Evolutionary conservation across 2,888 invertebrate species (phyloP), one percentile per base, ranked within the genome.

Genomic region (Hermaeophaga mercurialis): DNA sequence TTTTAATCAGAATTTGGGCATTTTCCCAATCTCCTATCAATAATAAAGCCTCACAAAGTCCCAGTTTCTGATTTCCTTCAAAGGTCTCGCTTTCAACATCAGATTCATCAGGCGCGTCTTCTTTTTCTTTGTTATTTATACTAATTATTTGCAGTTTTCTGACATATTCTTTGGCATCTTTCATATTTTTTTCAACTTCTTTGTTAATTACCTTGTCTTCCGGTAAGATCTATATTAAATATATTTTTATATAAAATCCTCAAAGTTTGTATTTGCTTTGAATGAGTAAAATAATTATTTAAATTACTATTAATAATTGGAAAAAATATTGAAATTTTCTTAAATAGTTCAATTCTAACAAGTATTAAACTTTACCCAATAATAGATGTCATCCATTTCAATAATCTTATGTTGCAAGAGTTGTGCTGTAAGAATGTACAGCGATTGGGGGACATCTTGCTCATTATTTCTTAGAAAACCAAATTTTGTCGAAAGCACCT

Each of bases 401-500:
- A 99, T 90, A 24, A 98, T 87, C 61, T 85, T 84, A 78, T 95
- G 87, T 77, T 96, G 94, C 47, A 99, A 80, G 66, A 99, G 84
- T 61, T 95, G 80, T 7, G 97, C 96, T 57, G 95, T 91, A 28
- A 98, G 84, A 74, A 88, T 86, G 81, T 94, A 97, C 44, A 98
- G 79, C 0, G 94, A 90, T 45, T 86, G 85, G 2, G 95, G 94
- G 28, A 92, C 90, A 41, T 81, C 80, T 26, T 82, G 81, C 54
- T 85, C 84, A 73, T 83, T 84, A 68, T 87, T 86, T 49, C 88
- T 85, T 64, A 83, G 86, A 72, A 84, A 84, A 50, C 82, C 81
- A 73, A 91, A 89, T 77, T 98, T 97, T 75, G 97, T 96, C 31
- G 96, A 96, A 59, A 99, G 81, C 31, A 98, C 91, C 79, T 98